phyloP scores from a whole-genome alignment of 2,888 invertebrate species.

The Zeuzera pyrina region DNA sequence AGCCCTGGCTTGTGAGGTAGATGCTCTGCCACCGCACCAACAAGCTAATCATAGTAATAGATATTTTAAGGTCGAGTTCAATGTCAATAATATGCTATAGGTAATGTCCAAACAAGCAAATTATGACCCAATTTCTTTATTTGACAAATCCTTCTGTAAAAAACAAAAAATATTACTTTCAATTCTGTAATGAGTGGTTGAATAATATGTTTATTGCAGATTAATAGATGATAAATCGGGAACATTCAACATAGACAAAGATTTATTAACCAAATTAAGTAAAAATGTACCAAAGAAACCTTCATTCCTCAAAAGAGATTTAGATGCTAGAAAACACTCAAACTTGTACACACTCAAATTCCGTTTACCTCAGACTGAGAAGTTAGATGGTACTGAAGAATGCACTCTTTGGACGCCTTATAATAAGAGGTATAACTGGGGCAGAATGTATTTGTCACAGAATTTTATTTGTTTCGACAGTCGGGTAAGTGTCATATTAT shows the following conservation, averaged over 20 bases:
- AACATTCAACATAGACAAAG: conserved; percentile 90
- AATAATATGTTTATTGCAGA: conserved; percentile 61
- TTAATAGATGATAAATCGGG: conserved; percentile 91
- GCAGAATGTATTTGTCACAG: conserved; percentile 91
- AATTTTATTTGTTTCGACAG: conserved; percentile 98
- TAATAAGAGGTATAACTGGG: conserved; percentile 90
- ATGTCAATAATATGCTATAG: too few species aligned
- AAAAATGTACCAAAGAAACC: conserved; percentile 92
- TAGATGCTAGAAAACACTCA: conserved; percentile 95
- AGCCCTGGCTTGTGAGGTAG: too few species aligned
- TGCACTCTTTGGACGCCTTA: conserved; percentile 96
- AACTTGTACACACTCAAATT: conserved; percentile 90
- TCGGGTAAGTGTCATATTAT: conserved; percentile 78
- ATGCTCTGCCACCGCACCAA: too few species aligned
- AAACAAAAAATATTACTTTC: neutral
- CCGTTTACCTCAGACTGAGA: conserved; percentile 90
- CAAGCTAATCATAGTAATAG: too few species aligned
- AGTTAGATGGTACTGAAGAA: conserved; percentile 94
- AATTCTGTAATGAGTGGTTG: neutral
- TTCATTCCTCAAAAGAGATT: conserved; percentile 93
- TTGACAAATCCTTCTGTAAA: neutral
- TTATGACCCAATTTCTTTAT: neutral
- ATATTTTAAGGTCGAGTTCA: too few species aligned
- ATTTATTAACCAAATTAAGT: conserved; percentile 85
- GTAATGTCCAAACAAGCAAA: too few species aligned